Conservation (phyloP, 1,140 invertebrate species). For the Ostrea edulis region DNA sequence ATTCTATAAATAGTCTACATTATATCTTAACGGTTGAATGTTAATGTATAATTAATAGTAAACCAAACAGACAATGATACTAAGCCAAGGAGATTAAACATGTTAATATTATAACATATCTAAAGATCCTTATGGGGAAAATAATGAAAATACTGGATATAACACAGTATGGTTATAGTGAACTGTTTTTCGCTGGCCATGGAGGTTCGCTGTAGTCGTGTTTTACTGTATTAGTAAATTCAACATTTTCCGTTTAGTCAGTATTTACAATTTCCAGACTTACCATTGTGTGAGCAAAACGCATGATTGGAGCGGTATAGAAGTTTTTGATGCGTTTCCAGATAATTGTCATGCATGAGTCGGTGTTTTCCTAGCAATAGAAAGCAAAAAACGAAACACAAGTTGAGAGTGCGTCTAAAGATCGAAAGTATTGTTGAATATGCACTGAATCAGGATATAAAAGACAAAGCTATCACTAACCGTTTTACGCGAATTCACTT, state of each 20-base stretch:
- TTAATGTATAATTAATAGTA: too few species aligned
- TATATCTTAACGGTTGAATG: not conserved
- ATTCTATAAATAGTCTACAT: not conserved
- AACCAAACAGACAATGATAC: too few species aligned
- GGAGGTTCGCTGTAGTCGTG: too few species aligned
- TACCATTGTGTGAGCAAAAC: conserved; percentile 39
- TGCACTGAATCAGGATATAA: not conserved
- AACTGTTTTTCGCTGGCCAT: too few species aligned
- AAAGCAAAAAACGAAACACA: not conserved
- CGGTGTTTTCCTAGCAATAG: not conserved
- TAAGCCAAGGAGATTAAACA: too few species aligned
- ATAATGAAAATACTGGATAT: too few species aligned
- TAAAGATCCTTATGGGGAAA: too few species aligned
- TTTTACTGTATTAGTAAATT: too few species aligned
- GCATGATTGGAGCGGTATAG: conserved; percentile 24
- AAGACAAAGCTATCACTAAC: not conserved
- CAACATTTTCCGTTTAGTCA: too few species aligned
- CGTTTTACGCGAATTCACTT: not conserved
- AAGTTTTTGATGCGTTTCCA: conserved; percentile 14
- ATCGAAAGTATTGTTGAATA: not conserved
- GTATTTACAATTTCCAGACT: not conserved
- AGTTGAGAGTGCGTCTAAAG: not conserved
- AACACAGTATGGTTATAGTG: too few species aligned
- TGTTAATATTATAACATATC: too few species aligned
- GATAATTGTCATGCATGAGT: not conserved